Percentiles rank a stretch among this genome's conserved stretches.
These are phyloP conservation scores for Phasia obesa DNA, from an alignment of 2,888 invertebrate species.

Conservation along the genomic window DNA sequence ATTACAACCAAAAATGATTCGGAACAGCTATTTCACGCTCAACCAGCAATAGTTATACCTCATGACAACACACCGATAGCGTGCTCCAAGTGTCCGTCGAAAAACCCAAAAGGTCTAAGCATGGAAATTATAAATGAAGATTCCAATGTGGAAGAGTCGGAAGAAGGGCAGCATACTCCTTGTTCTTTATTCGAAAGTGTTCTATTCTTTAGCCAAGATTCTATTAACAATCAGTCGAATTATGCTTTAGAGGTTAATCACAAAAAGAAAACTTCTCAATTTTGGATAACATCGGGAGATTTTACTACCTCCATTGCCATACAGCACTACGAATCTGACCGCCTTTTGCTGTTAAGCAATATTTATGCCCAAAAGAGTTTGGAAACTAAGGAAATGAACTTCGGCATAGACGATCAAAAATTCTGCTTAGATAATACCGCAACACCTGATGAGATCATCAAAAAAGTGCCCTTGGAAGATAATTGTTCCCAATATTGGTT, in stretches of 20 bases:
- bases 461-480: constrained; percentile 72
- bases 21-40: constrained; percentile 19
- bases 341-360: constrained; percentile 76
- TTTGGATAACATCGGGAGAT: constrained; percentile 77
- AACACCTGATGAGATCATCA: constrained; percentile 68
- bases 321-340: constrained; percentile 73
- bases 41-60: constrained; percentile 47
- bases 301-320: constrained; percentile 77
- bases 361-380: constrained; percentile 78
- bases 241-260: constrained; percentile 62
- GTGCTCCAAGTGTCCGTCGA: background rate
- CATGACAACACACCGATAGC: constrained; percentile 75
- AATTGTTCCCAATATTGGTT: constrained; percentile 80
- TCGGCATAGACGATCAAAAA: constrained; percentile 79
- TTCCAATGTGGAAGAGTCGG: constrained; percentile 73
- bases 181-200: constrained; percentile 66
- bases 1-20: background rate
- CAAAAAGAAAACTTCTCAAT: constrained; percentile 72
- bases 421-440: constrained; percentile 68
- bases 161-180: constrained; percentile 59
- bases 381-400: constrained; percentile 76
- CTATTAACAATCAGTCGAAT: constrained; percentile 67
- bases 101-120: constrained; percentile 70
- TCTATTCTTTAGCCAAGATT: constrained; percentile 74
- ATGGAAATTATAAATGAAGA: constrained; percentile 79